phyloP scores from a whole-genome alignment of 2,113 vertebrate species.

The Azemiops feae region DNA sequence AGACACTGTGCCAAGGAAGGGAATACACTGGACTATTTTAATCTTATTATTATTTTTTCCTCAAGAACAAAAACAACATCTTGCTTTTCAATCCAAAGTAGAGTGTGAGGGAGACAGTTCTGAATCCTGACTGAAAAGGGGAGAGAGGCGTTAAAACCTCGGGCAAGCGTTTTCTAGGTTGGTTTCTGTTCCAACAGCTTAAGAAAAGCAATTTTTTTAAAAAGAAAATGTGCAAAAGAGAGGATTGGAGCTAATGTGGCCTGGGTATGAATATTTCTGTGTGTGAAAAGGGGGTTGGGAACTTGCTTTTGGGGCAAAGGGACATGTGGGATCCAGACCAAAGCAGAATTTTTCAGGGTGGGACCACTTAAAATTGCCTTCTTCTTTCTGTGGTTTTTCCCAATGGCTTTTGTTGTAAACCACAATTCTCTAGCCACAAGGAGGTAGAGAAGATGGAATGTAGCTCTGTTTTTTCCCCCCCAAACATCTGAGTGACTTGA shows the following conservation, averaged over 20 bases:
- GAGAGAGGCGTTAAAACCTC: background rate
- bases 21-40: background rate
- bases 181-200: background rate
- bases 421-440: background rate
- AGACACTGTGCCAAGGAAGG: conserved; percentile 24
- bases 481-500: too few relatives aligned
- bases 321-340: too few relatives aligned
- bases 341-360: background rate
- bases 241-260: background rate
- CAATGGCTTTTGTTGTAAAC: background rate
- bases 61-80: background rate
- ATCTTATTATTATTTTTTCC: background rate
- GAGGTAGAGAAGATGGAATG: background rate
- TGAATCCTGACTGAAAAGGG: background rate
- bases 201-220: background rate
- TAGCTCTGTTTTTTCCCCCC: background rate
- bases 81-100: background rate
- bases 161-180: background rate
- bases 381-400: background rate
- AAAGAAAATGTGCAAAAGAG: background rate
- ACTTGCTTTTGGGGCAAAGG: background rate
- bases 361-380: background rate
- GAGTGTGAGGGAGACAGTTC: rapidly evolving
- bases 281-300: rapidly evolving
- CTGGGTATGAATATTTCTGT: background rate